phyloP scores from a whole-genome alignment of 1,140 invertebrate genomes.

The Acromyrmex heyeri region DNA sequence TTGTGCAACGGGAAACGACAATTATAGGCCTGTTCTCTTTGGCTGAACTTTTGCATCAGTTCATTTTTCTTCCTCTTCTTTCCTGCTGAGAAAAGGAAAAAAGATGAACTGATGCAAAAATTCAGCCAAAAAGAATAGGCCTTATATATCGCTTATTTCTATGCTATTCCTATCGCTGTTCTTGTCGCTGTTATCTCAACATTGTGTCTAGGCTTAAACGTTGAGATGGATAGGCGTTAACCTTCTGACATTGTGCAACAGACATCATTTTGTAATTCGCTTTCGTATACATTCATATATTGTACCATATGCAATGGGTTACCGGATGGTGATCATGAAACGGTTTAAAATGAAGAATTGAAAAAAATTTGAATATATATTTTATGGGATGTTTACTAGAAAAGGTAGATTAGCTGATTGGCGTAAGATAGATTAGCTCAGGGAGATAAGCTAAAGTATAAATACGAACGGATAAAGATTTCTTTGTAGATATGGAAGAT shows the following conservation, averaged over 20 bases:
- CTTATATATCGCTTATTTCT: no score
- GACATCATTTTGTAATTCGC: constrained; percentile 30
- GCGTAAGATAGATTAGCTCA: no score
- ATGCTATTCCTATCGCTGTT: no score
- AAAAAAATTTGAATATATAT: background rate
- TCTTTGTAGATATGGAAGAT: background rate
- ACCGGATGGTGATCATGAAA: background rate
- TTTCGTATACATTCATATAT: background rate
- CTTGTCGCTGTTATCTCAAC: no score
- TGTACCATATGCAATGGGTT: background rate
- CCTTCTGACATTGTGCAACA: constrained; percentile 30
- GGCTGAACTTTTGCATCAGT: no score
- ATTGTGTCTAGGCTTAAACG: background rate
- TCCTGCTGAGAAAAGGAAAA: no score
- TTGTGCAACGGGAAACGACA: no score
- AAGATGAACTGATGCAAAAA: no score
- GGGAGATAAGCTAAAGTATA: background rate
- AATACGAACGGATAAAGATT: background rate
- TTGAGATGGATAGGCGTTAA: constrained; percentile 23
- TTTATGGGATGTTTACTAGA: background rate
- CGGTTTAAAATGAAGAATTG: background rate
- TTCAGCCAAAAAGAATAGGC: no score
- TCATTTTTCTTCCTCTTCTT: no score
- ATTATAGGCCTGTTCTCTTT: no score
- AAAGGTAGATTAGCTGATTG: background rate